Percentiles rank a stretch among this genome's conserved stretches.
Conservation (phyloP, 2,113 vertebrate species). For the Microcebus murinus region DNA sequence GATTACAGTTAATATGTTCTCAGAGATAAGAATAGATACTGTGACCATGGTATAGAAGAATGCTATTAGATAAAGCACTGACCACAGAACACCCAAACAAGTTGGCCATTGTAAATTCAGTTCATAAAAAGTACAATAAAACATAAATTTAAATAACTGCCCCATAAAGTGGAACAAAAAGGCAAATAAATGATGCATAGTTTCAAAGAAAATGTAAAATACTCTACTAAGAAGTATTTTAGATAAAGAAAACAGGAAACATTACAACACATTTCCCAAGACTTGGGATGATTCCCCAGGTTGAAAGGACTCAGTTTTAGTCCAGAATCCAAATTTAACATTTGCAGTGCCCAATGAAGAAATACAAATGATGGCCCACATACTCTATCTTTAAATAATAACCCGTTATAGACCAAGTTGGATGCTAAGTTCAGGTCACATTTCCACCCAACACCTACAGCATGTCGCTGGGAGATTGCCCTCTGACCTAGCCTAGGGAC, state of each 20-base stretch:
- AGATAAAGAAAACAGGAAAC: neutral
- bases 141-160: too few species aligned
- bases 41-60: too few species aligned
- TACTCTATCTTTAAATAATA: neutral
- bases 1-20: too few species aligned
- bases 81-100: too few species aligned
- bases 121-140: too few species aligned
- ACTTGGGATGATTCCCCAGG: neutral
- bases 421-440: neutral
- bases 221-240: too few species aligned
- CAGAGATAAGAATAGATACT: too few species aligned
- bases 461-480: neutral
- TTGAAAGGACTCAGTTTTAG: neutral
- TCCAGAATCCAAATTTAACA: neutral
- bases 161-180: too few species aligned
- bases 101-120: too few species aligned
- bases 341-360: neutral
- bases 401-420: neutral
- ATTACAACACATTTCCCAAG: neutral
- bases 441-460: neutral
- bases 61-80: too few species aligned
- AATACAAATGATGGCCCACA: neutral
- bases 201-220: too few species aligned
- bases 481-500: neutral
- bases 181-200: too few species aligned